phyloP scores from a whole-genome alignment of 2,797 vertebrate genomes.

The Glossophaga mutica region DNA sequence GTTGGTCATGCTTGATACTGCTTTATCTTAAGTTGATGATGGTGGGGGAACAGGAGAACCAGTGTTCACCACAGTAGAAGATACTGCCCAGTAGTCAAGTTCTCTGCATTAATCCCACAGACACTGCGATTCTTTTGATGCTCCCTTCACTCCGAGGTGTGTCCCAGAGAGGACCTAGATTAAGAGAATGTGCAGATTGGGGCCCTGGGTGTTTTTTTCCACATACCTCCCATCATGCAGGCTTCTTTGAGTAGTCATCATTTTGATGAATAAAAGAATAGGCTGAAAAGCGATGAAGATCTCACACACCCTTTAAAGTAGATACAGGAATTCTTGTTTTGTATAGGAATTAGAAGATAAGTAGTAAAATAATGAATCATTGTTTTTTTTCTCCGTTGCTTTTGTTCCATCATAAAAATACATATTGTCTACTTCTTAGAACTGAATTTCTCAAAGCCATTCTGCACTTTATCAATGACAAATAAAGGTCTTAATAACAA shows the following conservation, averaged over 20 bases:
- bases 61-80: neutral
- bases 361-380: neutral
- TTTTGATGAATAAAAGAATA: conserved; percentile 10
- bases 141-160: neutral
- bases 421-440: neutral
- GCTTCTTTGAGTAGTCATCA: neutral
- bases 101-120: neutral
- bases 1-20: neutral
- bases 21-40: neutral
- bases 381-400: neutral
- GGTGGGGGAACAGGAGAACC: neutral
- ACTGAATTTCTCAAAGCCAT: neutral
- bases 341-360: neutral
- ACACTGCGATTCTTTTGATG: neutral
- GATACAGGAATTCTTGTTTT: neutral
- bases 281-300: neutral
- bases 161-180: neutral
- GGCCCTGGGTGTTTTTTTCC: neutral
- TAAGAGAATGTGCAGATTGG: neutral
- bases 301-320: neutral
- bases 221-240: neutral
- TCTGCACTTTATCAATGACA: neutral
- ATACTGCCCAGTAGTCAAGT: too few relatives aligned
- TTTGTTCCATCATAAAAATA: neutral
- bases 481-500: neutral